Base-by-base conservation (phyloP, 1,140 invertebrate species). In the Hesperophylax magnus region DNA sequence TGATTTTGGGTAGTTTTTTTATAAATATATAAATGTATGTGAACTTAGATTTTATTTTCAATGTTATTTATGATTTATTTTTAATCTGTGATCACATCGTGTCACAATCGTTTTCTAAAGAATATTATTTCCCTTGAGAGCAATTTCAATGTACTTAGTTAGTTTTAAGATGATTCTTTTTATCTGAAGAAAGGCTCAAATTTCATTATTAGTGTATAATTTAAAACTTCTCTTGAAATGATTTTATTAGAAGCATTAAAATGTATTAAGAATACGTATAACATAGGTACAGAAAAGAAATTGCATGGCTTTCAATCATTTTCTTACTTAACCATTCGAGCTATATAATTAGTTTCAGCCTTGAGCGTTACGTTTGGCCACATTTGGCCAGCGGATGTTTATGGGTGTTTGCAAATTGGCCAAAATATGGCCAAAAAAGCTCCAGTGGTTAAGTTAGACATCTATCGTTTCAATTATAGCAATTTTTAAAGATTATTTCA, bases 131-230 rank as follows among this genome's bases (percentile, higher is more conserved):
- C 3, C 27, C 17, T 58, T 60, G 24, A 76, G n/a, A 22, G 58
- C 58, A 39, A 58, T 60, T 76, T 76, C 24, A 58, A 76, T 60
- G 72, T 76, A 58, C 20, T 76, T 76, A 58, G 56, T 24, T 54
- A 54, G 52, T 54, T 76, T 39, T 65, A 39, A 77, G 22, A 53
- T 78, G 24, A 78, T 52, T 34, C 39, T 72, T 72, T 72, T 74
- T 61, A 72, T 60, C 69, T 72, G 67, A 81, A 79, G 20, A 76
- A 83, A 83, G 74, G 82, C 82, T 83, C 82, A 83, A 83, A 81
- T 81, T 83, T 79, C 79, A 52, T 72, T 79, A 79, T 72, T 72
- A 72, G 47, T 72, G n/a, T 72, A 18, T 72, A 72, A 24, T 53
- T 72, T 72, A 54, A 18, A 34, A 47, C 22, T 67, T 27, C 31